Evolutionary conservation across 2,797 vertebrate species (phyloP).

Genomic region (Sebastes ruberrimus): DNA sequence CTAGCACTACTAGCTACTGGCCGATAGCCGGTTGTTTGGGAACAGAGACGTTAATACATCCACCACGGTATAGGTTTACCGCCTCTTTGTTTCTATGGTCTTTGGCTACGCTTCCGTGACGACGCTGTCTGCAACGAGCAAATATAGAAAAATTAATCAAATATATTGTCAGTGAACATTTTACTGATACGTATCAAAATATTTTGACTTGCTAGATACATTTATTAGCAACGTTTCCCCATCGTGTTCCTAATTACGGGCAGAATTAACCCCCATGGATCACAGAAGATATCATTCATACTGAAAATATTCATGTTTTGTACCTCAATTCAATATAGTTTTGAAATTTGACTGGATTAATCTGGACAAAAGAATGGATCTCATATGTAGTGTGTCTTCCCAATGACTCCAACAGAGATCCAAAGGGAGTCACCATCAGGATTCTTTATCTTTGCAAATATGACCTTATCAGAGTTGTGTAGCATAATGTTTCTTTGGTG

Average conservation of each 20-base stretch:
- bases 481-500: background rate
- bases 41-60: too few relatives aligned
- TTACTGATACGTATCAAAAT: background rate
- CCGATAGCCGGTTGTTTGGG: too few relatives aligned
- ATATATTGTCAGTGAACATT: background rate
- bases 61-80: too few relatives aligned
- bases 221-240: background rate
- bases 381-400: background rate
- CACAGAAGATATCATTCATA: background rate
- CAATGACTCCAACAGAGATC: background rate
- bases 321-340: background rate
- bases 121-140: background rate
- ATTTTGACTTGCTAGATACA: background rate
- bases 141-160: background rate
- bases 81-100: too few relatives aligned
- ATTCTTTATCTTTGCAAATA: background rate
- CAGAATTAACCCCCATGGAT: background rate
- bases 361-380: background rate
- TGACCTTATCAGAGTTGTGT: background rate
- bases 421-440: background rate
- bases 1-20: too few relatives aligned
- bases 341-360: conserved; percentile 1
- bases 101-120: too few relatives aligned
- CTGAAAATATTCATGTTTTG: background rate
- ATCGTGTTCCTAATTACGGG: background rate